Evolutionary conservation across 1,140 invertebrate genomes (phyloP), one percentile per base, ranked within the genome.

Genomic region (Samia ricini): DNA sequence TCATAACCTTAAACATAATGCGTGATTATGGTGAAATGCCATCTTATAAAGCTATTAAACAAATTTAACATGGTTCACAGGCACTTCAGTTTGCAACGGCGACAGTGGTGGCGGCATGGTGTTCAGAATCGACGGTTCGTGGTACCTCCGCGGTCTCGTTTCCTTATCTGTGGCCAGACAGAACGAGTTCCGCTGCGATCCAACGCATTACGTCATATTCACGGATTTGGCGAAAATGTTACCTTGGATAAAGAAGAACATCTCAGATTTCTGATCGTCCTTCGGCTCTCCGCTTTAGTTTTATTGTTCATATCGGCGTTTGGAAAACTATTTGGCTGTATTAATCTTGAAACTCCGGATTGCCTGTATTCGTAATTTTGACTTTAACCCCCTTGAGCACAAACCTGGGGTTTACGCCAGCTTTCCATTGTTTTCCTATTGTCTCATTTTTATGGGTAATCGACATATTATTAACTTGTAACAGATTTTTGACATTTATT

Each of bases 31-130:
- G n/a, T n/a, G 26, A 8, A 26, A 15, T 42, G 10, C 33, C n/a
- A 15, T 42, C 1, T 15, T 42, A 15, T 10, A 42, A 42, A 42
- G 10, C 33, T 4, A 26, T 26, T 4, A 4, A 26, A 26, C 33
- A 15, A 0, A 42, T 15, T 15, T 15, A 12, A 12, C n/a, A 2
- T 42, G 12, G 1, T 36, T 33, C 42, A n/a, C 74, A 91, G 91
- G 89, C 64, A 88, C 89, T 15, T 89, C 89, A 7, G 89, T 91
- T 0, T 93, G 92, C 66, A 93, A 93, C 62, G 93, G 92, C 1
- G 92, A 93, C 71, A 93, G 92, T 64, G 93, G 93, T 48, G 92
- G 92, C n/a, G 93, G 92, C 1, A 90, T 93, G 73, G 88, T 93
- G 5, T 89, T 93, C 64, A 70, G 76, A 19, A 66, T 76, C 20